phyloP scores from a whole-genome alignment of 2,113 vertebrate species.

The Trachemys scripta region DNA sequence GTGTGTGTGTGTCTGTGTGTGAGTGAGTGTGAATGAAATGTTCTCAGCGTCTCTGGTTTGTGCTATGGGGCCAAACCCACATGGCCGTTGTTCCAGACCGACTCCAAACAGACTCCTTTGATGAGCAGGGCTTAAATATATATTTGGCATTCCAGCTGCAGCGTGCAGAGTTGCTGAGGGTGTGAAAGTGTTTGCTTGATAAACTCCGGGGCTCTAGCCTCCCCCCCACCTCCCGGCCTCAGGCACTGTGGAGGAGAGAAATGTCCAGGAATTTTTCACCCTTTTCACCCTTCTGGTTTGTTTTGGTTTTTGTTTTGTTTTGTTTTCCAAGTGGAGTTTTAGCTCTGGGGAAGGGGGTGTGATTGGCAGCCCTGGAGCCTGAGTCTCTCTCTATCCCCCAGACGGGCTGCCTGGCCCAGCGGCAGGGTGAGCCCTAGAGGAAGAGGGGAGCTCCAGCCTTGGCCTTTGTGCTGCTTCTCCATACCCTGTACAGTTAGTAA shows the following conservation, averaged over 20 bases:
- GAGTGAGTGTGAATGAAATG: neutral
- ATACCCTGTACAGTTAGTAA: neutral
- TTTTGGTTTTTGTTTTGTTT: conserved; percentile 79
- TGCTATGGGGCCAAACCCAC: conserved; percentile 71
- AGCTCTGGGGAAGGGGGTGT: conserved; percentile 58
- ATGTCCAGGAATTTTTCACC: conserved; percentile 80
- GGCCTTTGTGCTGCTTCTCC: neutral
- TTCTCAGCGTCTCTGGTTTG: conserved; percentile 63
- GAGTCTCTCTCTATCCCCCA: conserved; percentile 39
- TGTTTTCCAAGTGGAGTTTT: conserved; percentile 73
- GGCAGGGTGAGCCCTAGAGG: neutral
- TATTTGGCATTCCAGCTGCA: conserved; percentile 75
- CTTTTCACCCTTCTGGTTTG: conserved; percentile 80
- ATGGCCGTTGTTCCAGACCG: conserved; percentile 69
- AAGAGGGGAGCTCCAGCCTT: neutral
- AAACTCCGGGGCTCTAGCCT: conserved; percentile 76
- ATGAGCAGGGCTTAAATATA: conserved; percentile 75
- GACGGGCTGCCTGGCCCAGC: neutral
- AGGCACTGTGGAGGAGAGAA: conserved; percentile 71
- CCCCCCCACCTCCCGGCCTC: conserved; percentile 49
- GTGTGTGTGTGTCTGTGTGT: neutral
- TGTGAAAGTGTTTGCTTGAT: conserved; percentile 82
- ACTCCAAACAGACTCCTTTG: conserved; percentile 75
- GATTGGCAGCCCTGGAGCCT: conserved; percentile 47
- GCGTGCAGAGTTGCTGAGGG: conserved; percentile 55